Evolutionary conservation across 2,888 invertebrate species (phyloP), one percentile per base, ranked within the genome.

Genomic region (Linhomoeus sp.): DNA sequence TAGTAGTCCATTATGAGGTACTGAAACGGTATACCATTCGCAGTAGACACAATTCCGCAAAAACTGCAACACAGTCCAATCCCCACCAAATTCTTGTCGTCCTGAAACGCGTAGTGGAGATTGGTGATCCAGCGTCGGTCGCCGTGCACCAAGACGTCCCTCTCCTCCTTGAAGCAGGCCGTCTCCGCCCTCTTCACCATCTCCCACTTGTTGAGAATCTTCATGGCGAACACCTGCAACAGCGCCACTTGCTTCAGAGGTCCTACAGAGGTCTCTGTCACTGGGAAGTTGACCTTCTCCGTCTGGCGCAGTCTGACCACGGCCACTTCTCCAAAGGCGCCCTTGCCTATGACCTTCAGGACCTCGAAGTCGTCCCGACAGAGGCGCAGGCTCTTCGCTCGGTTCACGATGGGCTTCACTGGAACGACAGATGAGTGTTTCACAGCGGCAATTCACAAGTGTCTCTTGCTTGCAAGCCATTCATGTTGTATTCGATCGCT

Each of bases 1-100:
- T 97, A 97, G 73, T 94, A 99, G 70, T 99, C 97, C 97, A 99
- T 97, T 49, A 97, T 88, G 64, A 99, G 76, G 72, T 97, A 99
- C 82, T 87, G 70, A 12, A 70, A 71, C 57, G 50, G 51, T 52
- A 49, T 48, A n/a, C n/a, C n/a, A n/a, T n/a, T n/a, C n/a, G n/a
- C n/a, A n/a, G n/a, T n/a, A n/a, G n/a, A n/a, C n/a, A n/a, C n/a
- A n/a, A n/a, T n/a, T n/a, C n/a, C n/a, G n/a, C n/a, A n/a, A n/a
- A n/a, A n/a, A n/a, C n/a, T n/a, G n/a, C n/a, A n/a, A n/a, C n/a
- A n/a, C n/a, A n/a, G n/a, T n/a, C n/a, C n/a, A n/a, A n/a, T n/a
- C n/a, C n/a, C n/a, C 29, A 29, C 29, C 29, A 29, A 29, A 12
- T 29, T 29, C 29, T 29, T 29, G 29, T 29, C 29, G 12, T 29